Conservation (phyloP, 2,113 vertebrate species). For the Plecotus auritus region DNA sequence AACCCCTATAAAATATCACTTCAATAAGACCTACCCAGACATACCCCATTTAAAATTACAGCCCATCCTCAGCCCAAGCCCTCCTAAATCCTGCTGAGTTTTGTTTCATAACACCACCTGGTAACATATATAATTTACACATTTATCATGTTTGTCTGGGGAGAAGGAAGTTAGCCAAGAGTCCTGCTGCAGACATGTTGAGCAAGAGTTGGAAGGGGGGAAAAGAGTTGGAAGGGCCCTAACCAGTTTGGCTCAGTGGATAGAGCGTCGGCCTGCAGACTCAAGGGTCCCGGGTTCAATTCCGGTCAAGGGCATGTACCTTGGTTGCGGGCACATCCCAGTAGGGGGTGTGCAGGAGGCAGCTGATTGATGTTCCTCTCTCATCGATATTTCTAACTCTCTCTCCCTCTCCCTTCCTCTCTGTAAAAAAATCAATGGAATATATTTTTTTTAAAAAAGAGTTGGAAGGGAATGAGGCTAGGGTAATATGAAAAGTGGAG, state of each 20-base stretch:
- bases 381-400: too few species aligned
- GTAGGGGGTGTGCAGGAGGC: too few species aligned
- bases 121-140: neutral
- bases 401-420: too few species aligned
- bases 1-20: neutral
- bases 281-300: too few species aligned
- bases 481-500: too few species aligned
- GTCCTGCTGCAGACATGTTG: neutral
- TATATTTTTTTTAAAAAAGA: too few species aligned
- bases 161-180: neutral
- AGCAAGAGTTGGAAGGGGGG: neutral
- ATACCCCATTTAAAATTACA: neutral
- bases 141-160: neutral
- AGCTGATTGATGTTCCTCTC: too few species aligned
- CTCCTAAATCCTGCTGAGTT: neutral
- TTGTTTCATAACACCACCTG: neutral
- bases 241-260: too few species aligned
- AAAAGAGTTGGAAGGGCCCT: neutral
- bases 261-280: too few species aligned
- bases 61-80: neutral
- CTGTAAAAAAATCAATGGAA: too few species aligned
- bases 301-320: too few species aligned
- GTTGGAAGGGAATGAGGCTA: neutral
- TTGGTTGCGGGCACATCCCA: too few species aligned
- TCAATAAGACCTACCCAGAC: neutral